A percentile compares a stretch with the other conserved stretches of the same genome.
Evolutionary conservation across 2,888 invertebrate genomes (phyloP).

Genomic region (Clivina fossor): DNA sequence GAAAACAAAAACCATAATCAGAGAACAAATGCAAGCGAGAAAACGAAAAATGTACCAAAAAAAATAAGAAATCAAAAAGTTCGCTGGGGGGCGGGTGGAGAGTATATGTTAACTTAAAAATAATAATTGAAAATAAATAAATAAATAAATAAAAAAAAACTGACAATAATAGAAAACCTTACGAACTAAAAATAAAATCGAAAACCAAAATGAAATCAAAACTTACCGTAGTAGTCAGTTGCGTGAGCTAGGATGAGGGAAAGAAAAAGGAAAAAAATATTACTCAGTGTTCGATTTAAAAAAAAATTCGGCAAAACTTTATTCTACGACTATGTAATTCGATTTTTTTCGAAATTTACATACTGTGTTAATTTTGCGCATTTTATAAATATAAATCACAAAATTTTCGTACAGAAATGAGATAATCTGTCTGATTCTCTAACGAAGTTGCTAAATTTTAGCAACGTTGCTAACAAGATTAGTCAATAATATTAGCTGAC

Average conservation of each 20-base stretch:
- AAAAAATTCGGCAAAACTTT: not conserved
- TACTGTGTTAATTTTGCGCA: too few relatives aligned
- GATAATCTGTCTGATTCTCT: too few relatives aligned
- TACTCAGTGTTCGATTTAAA: constrained; percentile 31
- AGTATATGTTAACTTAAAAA: constrained; percentile 36
- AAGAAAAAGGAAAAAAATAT: constrained; percentile 52
- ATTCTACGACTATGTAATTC: too few relatives aligned
- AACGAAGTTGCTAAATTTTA: too few relatives aligned
- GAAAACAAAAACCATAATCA: constrained; percentile 43
- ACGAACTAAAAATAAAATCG: constrained; percentile 35
- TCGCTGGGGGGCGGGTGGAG: too few relatives aligned
- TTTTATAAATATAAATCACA: constrained; percentile 16
- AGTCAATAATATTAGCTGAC: too few relatives aligned
- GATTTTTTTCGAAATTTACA: too few relatives aligned
- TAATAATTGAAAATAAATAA: constrained; percentile 14
- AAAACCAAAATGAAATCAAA: constrained; percentile 67
- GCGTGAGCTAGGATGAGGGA: constrained; percentile 85
- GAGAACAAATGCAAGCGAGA: constrained; percentile 39
- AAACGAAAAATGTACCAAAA: constrained; percentile 39
- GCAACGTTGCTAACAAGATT: too few relatives aligned
- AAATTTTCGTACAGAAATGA: too few relatives aligned
- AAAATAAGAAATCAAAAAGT: too few relatives aligned
- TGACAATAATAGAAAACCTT: constrained; percentile 22
- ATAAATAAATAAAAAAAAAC: constrained; percentile 20
- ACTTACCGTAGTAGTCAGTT: constrained; percentile 99